phyloP scores from a whole-genome alignment of 2,113 vertebrate species.

The crab-eating macaque (Macaca fascicularis) region T2T-MFA8v1.1 NC_088375.1:171244001-171244500 shows the following conservation, averaged over 20 bases:
- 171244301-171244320: too few relatives aligned
- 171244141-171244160: not conserved
- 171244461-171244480: too few relatives aligned
- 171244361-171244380: too few relatives aligned
- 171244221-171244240: slow-evolving; percentile 25
- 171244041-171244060: not conserved
- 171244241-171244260: not conserved
- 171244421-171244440: too few relatives aligned
- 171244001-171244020: not conserved
- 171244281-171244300: too few relatives aligned
- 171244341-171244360: too few relatives aligned
- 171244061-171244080: slow-evolving; percentile 9
- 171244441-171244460: too few relatives aligned
- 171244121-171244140: not conserved
- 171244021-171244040: not conserved
- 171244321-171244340: too few relatives aligned
- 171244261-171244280: too few relatives aligned
- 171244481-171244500: too few relatives aligned
- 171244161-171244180: not conserved
- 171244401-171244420: too few relatives aligned
- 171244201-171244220: not conserved
- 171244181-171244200: not conserved
- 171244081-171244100: slow-evolving; percentile 5
- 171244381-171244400: too few relatives aligned
- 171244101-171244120: not conserved